phyloP scores from a whole-genome alignment of 2,888 invertebrate species.

The Hymenopus coronatus region DNA sequence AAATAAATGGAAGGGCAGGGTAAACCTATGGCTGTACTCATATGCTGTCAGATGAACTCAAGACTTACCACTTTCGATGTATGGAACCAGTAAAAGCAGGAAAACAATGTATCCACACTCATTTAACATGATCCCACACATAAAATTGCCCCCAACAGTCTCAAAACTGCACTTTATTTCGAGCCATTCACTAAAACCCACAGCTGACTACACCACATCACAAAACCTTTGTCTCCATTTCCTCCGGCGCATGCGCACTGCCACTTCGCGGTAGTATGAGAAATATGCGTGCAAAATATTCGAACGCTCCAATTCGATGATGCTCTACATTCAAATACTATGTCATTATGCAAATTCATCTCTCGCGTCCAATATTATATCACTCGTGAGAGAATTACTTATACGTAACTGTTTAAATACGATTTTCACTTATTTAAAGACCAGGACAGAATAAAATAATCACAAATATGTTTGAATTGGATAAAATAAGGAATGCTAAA shows the following conservation, averaged over 20 bases:
- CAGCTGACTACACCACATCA: constrained; percentile 56
- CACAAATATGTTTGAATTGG: too few relatives aligned
- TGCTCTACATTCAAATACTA: not conserved
- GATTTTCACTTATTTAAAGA: too few relatives aligned
- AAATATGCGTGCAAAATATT: constrained; percentile 4
- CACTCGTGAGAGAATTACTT: too few relatives aligned
- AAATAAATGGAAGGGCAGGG: constrained; percentile 25
- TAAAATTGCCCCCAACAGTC: constrained; percentile 24
- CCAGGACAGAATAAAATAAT: too few relatives aligned
- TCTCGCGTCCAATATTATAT: too few relatives aligned
- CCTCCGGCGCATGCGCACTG: constrained; percentile 23
- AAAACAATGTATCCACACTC: constrained; percentile 65
- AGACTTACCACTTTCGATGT: constrained; percentile 68
- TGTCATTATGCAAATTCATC: not conserved
- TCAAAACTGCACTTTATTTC: constrained; percentile 31
- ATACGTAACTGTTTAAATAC: too few relatives aligned
- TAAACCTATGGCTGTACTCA: not conserved
- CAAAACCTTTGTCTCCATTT: constrained; percentile 53
- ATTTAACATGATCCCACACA: constrained; percentile 54
- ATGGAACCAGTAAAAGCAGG: constrained; percentile 65
- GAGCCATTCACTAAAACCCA: constrained; percentile 39
- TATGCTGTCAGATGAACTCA: constrained; percentile 25
- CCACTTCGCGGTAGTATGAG: not conserved
- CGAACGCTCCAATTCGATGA: not conserved
- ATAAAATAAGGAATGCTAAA: too few relatives aligned